phyloP scores from a whole-genome alignment of 1,140 invertebrate species.

The Heterodera schachtii region DNA sequence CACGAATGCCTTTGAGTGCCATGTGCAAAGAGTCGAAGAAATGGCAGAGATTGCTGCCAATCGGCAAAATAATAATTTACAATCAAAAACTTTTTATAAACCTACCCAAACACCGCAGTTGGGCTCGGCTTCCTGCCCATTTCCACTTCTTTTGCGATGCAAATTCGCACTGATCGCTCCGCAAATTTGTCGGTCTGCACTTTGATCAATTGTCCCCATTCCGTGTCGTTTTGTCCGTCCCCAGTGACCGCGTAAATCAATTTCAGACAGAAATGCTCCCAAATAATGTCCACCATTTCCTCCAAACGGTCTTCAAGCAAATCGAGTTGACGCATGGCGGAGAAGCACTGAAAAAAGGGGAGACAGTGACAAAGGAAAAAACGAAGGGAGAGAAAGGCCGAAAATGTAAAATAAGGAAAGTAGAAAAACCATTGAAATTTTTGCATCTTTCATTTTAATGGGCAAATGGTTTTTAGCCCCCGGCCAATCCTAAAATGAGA shows the following conservation, averaged over 20 bases:
- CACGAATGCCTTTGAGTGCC: conserved; percentile 33
- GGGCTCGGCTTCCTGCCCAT: conserved; percentile 20
- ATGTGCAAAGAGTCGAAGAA: conserved; percentile 36
- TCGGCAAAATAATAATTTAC: neutral
- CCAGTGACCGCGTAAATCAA: conserved; percentile 15
- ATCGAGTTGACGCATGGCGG: conserved; percentile 25
- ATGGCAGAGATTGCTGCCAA: conserved; percentile 32
- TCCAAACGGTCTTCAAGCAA: conserved; percentile 24
- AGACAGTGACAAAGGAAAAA: neutral
- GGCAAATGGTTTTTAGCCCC: no score
- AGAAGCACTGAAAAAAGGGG: conserved; percentile 20
- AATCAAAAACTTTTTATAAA: neutral
- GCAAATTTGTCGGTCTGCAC: conserved; percentile 25
- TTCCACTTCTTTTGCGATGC: conserved; percentile 19
- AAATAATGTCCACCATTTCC: conserved; percentile 33
- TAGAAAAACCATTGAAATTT: no score
- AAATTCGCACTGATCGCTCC: conserved; percentile 16
- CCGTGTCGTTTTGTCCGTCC: neutral
- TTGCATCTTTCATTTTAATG: no score
- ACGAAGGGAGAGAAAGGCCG: no score
- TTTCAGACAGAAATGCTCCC: conserved; percentile 30
- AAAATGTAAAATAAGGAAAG: neutral
- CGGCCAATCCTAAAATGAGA: neutral
- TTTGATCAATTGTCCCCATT: neutral
- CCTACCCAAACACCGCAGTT: conserved; percentile 21